Conservation (phyloP, 2,888 invertebrate genomes). For the Himalopsyche anomala region DNA sequence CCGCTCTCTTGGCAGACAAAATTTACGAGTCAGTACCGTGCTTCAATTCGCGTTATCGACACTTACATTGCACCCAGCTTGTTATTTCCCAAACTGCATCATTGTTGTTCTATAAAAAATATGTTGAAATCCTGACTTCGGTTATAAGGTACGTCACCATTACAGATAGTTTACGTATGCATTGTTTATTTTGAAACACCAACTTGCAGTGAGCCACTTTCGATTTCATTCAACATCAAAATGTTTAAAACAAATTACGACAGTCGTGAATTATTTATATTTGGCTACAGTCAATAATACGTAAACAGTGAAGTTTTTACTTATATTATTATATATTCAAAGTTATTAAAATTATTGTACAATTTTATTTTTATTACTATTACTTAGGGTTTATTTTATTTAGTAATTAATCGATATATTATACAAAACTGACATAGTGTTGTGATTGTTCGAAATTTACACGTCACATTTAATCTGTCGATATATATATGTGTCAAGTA, state of each 20-base stretch:
- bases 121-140: slow-evolving; percentile 43
- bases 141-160: slow-evolving; percentile 1
- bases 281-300: no score
- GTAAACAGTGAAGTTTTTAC: no score
- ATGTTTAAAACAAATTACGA: not conserved
- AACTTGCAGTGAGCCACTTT: slow-evolving; percentile 21
- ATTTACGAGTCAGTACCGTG: slow-evolving; percentile 26
- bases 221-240: slow-evolving; percentile 28
- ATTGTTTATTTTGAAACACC: slow-evolving; percentile 32
- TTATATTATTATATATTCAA: no score
- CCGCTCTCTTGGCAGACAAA: slow-evolving; percentile 32
- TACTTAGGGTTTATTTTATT: not conserved
- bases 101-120: slow-evolving; percentile 32
- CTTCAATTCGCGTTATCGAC: slow-evolving; percentile 23
- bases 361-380: no score
- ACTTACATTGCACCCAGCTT: not conserved
- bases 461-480: not conserved
- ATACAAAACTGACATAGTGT: not conserved
- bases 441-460: not conserved
- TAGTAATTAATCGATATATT: slow-evolving; percentile 9
- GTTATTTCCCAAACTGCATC: slow-evolving; percentile 18
- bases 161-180: slow-evolving; percentile 5
- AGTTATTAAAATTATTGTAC: no score
- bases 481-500: not conserved
- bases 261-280: no score